Evolutionary conservation across 2,797 vertebrate genomes (phyloP), one percentile per base, ranked within the genome.

Genomic region (Microctenopoma stevenorrisi): DNA sequence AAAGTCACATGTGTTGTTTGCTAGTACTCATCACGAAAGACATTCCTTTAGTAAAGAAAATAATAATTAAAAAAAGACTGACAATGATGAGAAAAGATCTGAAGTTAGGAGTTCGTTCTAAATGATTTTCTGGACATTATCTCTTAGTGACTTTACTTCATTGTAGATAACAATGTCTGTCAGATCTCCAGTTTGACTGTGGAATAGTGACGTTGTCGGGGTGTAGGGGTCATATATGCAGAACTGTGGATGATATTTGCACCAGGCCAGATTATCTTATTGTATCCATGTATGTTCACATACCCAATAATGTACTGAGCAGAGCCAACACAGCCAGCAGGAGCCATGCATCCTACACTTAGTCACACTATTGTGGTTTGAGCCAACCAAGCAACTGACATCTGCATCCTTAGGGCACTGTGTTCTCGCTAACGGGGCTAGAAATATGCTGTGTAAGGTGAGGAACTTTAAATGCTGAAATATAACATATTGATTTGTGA

Each of bases 401-500:
- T 62, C 16, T n/a, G 43, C 68, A 11, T 75, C 61, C n/a, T 59
- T 25, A 54, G 25, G 58, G 49, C 48, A 25, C 63, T 33, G 59
- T 25, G 47, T 44, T 62, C 71, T 68, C 38, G 33, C 70, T 55
- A 56, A 56, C 73, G 30, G 26, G 18, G 76, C 72, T 74, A 74
- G 75, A 84, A 79, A 74, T 65, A 76, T 74, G 78, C 76, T 64
- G 47, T n/a, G 60, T 68, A 77, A 81, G 73, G 60, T 67, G 48
- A 78, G 35, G 13, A 69, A 55, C 42, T 64, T 63, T 68, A 72
- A 82, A 58, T 58, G 67, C 72, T 85, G 66, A 81, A 85, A 82
- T 77, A 78, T 54, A 68, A 70, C 53, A 57, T 78, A 82, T 82
- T 69, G 76, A 86, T 84, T 75, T 78, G 78, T 68, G 60, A 65